Evolutionary conservation across 2,113 vertebrate species (phyloP), one percentile per base, ranked within the genome.

Genomic region (Thomomys bottae): DNA sequence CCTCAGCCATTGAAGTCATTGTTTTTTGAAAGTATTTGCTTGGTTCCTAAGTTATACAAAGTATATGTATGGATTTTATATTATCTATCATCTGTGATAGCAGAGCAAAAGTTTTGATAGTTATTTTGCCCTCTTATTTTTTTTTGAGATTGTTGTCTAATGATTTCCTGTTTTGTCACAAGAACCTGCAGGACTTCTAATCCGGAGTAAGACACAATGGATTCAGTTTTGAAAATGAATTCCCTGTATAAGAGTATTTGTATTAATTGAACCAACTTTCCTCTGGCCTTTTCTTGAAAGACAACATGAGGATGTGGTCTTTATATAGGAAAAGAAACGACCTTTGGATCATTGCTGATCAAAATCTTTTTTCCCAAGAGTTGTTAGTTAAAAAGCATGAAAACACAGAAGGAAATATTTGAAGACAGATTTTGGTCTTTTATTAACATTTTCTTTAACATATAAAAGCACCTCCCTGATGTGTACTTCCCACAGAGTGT

Each of bases 391-490:
- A 94, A 90, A 96, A 54, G 12, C 32, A 84, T 77, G 18, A 8
- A 73, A 83, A 89, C 84, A 73, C 24, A 85, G 90, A 88, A 80
- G 45, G 20, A 84, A 79, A 80, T 84, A 86, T 66, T 66, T 81
- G 72, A 94, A 84, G 88, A 88, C 49, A 88, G 30, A 88, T 80
- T 88, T 90, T 89, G 34, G 34, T 59, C 67, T 88, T 94, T 94
- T 88, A 84, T 80, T 70, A 92, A 75, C 34, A 84, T 92, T 92
- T 96, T 80, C 78, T 91, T 91, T 83, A 89, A 66, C 68, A 40
- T 83, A 90, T 90, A 80, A 94, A 94, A 96, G 72, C 42, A 59
- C 24, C 81, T 87, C 49, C 70, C 76, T 93, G 88, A 59, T 93
- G 64, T 87, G 64, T 70, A 61, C 67, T 81, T 93, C 49, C 90